Percentiles rank a stretch among this genome's conserved stretches.
These are phyloP conservation scores for Lycia hirtaria DNA, from an alignment of 2,888 invertebrate species.

Conservation along the genomic window DNA sequence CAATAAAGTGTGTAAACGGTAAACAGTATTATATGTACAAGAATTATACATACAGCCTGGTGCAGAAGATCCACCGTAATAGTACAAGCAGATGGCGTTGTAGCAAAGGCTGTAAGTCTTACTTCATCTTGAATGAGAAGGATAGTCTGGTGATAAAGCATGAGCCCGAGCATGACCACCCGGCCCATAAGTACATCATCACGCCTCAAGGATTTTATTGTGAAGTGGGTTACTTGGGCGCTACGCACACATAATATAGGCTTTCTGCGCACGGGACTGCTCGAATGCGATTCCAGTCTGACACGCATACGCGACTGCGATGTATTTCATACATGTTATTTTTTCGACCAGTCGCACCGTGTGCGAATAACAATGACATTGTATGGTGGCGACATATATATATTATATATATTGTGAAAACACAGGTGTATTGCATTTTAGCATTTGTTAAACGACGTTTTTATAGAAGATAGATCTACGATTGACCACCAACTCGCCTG, in stretches of 20 bases:
- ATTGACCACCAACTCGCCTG: too few species aligned
- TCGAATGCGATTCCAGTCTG: too few species aligned
- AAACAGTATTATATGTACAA: background rate
- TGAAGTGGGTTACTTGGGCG: background rate
- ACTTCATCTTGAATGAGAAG: background rate
- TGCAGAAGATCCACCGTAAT: background rate
- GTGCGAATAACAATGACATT: too few species aligned
- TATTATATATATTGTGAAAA: too few species aligned
- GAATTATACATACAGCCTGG: background rate
- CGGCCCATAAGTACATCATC: background rate
- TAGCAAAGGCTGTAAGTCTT: constrained; percentile 3
- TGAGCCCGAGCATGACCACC: background rate
- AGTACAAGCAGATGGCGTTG: background rate
- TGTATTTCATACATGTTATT: background rate
- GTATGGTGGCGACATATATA: too few species aligned
- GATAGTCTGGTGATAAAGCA: background rate
- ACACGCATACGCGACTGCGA: too few species aligned
- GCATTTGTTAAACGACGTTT: too few species aligned
- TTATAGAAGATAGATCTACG: too few species aligned
- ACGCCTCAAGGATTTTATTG: background rate
- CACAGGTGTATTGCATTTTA: too few species aligned
- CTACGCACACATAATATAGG: too few species aligned
- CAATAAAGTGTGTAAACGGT: background rate
- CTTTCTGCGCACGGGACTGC: too few species aligned
- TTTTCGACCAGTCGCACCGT: too few species aligned